Evolutionary conservation across 2,888 invertebrate species (phyloP), one percentile per base, ranked within the genome.

Genomic region (Apotomis turbidana): DNA sequence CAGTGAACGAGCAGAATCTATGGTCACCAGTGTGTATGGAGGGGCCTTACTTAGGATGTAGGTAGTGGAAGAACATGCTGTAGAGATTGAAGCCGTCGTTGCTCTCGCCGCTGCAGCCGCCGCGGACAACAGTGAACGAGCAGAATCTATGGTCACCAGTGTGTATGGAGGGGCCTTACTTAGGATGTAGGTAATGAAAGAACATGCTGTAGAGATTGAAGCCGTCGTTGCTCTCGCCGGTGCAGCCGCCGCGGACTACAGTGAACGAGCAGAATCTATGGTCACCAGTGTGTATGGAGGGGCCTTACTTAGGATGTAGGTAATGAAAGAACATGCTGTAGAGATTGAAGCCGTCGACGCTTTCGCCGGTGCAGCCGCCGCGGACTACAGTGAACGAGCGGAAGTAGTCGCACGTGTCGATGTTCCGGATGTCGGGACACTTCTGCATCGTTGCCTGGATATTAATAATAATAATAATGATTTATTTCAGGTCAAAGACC

Each of bases 401-500:
- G 74, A 85, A 83, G 78, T 83, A 80, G 78, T 90, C 89, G 70
- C 89, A 90, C 0, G 89, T 86, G 71, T 87, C 88, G 54, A 81
- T 76, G 78, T 89, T 89, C 44, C 89, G 87, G n/a, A 90, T 84
- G 78, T 90, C 89, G 74, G 84, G 82, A 72, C 89, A 90, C 63
- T 90, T 90, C 76, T 85, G 84, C 84, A 87, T 87, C 9, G 84
- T 86, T 0, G 81, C 86, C 89, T 90, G 77, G 0, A 70, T 74
- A 71, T 54, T 55, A 38, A 27, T 27, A 27, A 27, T 27, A 27
- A 27, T 27, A 27, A 27, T 27, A 27, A 27, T 27, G 2, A 27
- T 27, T 27, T 27, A 27, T 27, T 27, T 27, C 27, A 27, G 27
- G 27, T 27, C 27, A 27, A 27, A 27, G 27, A 1, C 27, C 27